phyloP scores from a whole-genome alignment of 2,113 vertebrate genomes.

The Pardalotus punctatus region DNA sequence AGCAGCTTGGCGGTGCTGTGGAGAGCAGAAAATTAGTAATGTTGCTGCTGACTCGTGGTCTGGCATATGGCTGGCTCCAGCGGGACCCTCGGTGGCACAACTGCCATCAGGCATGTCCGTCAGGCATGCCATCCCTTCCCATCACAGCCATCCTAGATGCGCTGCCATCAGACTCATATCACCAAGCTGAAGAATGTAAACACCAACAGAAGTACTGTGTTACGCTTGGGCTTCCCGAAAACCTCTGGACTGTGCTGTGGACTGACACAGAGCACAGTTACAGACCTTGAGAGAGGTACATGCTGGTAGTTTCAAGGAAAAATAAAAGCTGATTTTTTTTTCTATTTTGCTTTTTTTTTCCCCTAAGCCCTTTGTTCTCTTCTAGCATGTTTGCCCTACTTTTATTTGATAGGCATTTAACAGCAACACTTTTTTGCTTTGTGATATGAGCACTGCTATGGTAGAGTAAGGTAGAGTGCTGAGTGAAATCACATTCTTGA shows the following conservation, averaged over 20 bases:
- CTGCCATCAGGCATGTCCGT: rapidly evolving
- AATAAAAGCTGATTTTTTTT: neutral
- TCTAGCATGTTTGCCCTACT: neutral
- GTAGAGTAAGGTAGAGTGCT: neutral
- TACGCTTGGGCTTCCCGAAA: neutral
- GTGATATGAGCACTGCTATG: neutral
- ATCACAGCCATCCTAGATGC: rapidly evolving
- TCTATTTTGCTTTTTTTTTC: too few relatives aligned
- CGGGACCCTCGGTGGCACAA: rapidly evolving
- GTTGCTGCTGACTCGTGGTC: neutral
- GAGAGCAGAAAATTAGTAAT: neutral
- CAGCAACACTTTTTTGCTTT: neutral
- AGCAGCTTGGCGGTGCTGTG: neutral
- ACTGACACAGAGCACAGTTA: neutral
- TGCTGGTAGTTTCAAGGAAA: neutral
- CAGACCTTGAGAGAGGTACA: neutral
- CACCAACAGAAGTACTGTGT: neutral
- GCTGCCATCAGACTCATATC: neutral
- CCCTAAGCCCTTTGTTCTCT: neutral
- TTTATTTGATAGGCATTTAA: neutral
- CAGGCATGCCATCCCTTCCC: neutral
- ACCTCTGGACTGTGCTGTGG: neutral
- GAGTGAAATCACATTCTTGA: neutral
- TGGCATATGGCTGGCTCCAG: neutral
- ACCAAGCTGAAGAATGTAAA: rapidly evolving